Base-by-base conservation (phyloP, 1,140 invertebrate species). In the Drosophila cardini region DNA sequence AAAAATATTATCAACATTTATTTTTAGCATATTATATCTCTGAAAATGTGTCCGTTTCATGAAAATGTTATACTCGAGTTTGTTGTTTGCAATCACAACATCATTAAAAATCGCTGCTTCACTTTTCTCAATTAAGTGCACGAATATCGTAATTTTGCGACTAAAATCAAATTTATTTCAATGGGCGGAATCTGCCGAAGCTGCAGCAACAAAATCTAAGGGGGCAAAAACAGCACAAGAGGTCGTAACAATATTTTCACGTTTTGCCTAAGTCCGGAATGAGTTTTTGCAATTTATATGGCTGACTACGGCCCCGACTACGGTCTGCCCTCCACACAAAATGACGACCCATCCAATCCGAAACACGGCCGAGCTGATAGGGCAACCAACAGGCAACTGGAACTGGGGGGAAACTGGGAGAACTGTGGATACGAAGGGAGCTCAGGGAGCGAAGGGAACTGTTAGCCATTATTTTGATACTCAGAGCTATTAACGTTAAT, bases 181-280 rank as follows among this genome's bases (percentile, higher is more conserved):
- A 84, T 87, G 84, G 60, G 32, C 38, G 55, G 72, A 60, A 81
- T 71, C 50, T 67, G 63, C 60, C 68, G 45, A 68, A 46, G 56
- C 43, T 61, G 61, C 69, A 62, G 45, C 64, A 21, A 45, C 15
- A 65, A 60, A 57, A 45, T 58, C 26, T 9, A 36, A 13, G 10
- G 21, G 30, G 21, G 30, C 21, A 57, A 45, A 46, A 34, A 48
- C 26, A 36, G 30, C 48, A 64, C n/a, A 48, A 65, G 68, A 84
- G 77, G 85, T 89, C 84, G 50, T 89, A 89, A 89, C 85, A 89
- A 89, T 89, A 89, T 89, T 89, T 89, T 84, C 85, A 90, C 84
- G 85, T 89, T 90, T 84, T 80, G 78, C 80, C 84, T 82, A 84
- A 89, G 84, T 89, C 85, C 80, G 85, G 85, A 89, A 89, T 90